A percentile compares a stretch with the other conserved stretches of the same genome.
phyloP scores from a whole-genome alignment of 2,797 vertebrate genomes.

The Lates japonicus region DNA sequence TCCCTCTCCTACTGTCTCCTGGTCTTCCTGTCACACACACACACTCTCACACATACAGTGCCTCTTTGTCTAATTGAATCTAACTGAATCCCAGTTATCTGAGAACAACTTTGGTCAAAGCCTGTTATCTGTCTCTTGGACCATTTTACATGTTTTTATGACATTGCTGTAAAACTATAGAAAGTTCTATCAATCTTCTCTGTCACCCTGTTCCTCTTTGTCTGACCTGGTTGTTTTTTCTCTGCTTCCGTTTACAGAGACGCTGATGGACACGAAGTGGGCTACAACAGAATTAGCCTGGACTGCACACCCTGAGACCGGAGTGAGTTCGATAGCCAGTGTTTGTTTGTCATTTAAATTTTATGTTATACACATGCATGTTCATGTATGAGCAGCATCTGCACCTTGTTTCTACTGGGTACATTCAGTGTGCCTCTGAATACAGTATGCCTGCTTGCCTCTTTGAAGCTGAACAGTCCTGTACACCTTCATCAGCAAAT shows the following conservation, averaged over 20 bases:
- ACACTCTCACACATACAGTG: conserved; percentile 2
- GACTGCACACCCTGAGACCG: conserved; percentile 96
- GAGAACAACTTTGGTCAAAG: conserved; percentile 39
- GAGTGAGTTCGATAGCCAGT: conserved; percentile 87
- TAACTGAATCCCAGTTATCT: conserved; percentile 46
- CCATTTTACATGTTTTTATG: conserved; percentile 65
- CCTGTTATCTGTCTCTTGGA: conserved; percentile 42
- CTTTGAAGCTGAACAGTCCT: not conserved
- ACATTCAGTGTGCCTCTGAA: not conserved
- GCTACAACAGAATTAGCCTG: conserved; percentile 97
- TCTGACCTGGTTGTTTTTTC: conserved; percentile 61
- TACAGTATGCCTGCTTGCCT: not conserved
- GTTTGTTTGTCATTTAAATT: not conserved
- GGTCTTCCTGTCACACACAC: not conserved
- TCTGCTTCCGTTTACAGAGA: conserved; percentile 88
- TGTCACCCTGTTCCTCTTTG: conserved; percentile 42
- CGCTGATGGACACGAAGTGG: conserved; percentile 98
- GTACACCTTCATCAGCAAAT: conserved; percentile 2
- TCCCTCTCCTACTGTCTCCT: conserved; percentile 15
- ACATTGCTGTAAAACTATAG: conserved; percentile 64
- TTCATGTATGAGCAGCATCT: not conserved
- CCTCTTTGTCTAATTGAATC: conserved; percentile 54
- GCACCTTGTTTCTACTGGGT: not conserved
- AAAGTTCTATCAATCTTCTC: conserved; percentile 60
- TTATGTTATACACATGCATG: not conserved